Conservation (phyloP, 2,113 vertebrate genomes). For the Catharus bicknelli region DNA sequence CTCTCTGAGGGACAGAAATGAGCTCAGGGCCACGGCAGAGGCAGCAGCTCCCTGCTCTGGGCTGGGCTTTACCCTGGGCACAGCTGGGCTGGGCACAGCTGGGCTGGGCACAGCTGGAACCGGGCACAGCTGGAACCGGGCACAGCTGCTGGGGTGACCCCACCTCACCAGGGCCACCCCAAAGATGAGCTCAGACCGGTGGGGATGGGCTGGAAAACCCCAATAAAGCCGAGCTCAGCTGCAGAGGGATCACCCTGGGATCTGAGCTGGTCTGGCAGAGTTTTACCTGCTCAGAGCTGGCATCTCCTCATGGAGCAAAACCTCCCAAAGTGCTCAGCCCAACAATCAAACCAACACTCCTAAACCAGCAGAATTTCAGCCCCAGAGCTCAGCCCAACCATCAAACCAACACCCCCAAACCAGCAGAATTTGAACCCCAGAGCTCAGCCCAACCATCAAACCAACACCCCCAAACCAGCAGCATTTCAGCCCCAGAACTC, state of each 20-base stretch:
- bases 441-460: no score
- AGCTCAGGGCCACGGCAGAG: background rate
- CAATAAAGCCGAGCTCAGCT: background rate
- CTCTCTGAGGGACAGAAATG: background rate
- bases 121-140: background rate
- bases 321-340: background rate
- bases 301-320: background rate
- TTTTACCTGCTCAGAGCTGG: background rate
- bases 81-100: no score
- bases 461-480: no score
- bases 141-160: background rate
- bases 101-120: background rate
- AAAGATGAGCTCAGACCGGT: fast-evolving
- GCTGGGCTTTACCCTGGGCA: background rate
- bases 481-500: no score
- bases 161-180: background rate
- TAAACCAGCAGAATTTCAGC: no score
- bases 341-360: no score
- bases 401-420: no score
- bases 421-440: no score
- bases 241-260: background rate
- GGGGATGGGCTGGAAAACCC: fast-evolving
- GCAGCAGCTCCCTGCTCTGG: background rate
- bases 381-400: no score
- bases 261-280: fast-evolving